Base-by-base conservation (phyloP, 2,888 invertebrate species). In the Torymus aiolomorphi region DNA sequence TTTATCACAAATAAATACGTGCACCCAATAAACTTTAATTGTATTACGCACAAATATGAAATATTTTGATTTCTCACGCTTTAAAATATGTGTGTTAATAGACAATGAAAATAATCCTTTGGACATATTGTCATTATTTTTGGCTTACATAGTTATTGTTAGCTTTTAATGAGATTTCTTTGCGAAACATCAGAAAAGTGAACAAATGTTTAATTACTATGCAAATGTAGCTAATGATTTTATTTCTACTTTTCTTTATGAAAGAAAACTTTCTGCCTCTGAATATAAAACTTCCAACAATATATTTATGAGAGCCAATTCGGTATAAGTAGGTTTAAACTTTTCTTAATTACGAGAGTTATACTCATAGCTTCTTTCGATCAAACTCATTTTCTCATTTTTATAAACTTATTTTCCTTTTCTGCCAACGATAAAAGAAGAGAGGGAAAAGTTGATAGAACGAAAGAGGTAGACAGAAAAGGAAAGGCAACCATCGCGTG, bases 401-500 rank as follows among this genome's bases (percentile, higher is more conserved):
- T 42, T 42, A 42, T 42, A 42, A 42, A 42, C 42, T 24, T 62
- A 62, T 24, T 62, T 31, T 62, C 8, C 42, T 42, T 42, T 42
- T 42, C 42, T 11, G 18, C 18, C 10, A 2, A 56, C n/a, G 61
- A 67, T 18, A 56, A 56, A 65, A 57, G 14, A 49, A 66, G 57
- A 54, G 18, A 2, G 18, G 42, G 70, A 62, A 54, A 67, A 61
- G 10, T 65, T 51, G 67, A 76, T 31, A 13, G 49, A 69, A 51
- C 5, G 20, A 56, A 13, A 66, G 54, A 42, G 13, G 49, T 14
- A 66, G 59, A 66, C 5, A 57, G 52, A 67, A 11, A 67, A 11
- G 1, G 54, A 49, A 70, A 65, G 72, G 20, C 57, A 54, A 66
- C 54, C 80, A 80, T 84, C 70, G 82, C 82, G 77, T 83, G 83